Conservation (phyloP, 1,140 invertebrate species). For the Hyles euphorbiae region DNA sequence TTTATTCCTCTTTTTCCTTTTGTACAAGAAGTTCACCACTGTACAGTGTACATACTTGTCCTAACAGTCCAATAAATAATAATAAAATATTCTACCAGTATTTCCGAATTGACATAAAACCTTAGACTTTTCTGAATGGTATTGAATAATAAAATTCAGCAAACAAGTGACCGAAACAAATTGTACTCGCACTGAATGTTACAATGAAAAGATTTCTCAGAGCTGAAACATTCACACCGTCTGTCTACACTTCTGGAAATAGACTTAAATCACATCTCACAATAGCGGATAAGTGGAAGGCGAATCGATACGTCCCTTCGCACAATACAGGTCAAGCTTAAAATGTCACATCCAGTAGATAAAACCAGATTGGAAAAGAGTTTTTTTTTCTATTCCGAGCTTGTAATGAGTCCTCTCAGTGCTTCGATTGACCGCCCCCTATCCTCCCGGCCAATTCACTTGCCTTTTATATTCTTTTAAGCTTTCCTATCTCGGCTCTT, state of each 20-base stretch:
- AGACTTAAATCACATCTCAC: constrained; percentile 1
- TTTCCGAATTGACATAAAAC: not conserved
- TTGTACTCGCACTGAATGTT: no score
- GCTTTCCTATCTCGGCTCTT: constrained; percentile 47
- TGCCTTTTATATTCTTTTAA: constrained; percentile 60
- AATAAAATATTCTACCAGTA: not conserved
- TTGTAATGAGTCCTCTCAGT: constrained; percentile 62
- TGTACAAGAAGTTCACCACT: no score
- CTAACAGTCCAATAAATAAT: no score
- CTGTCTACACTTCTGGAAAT: no score
- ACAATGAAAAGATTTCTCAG: no score
- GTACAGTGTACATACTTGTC: no score
- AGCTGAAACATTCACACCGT: no score
- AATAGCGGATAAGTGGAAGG: not conserved
- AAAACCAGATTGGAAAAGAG: constrained; percentile 22
- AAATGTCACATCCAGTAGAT: constrained; percentile 22
- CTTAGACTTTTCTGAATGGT: no score
- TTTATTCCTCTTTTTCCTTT: no score
- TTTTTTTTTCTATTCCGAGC: constrained; percentile 29
- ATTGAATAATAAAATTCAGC: no score
- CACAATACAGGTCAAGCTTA: constrained; percentile 12
- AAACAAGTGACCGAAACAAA: no score
- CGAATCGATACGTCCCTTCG: not conserved
- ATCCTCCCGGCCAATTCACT: constrained; percentile 53
- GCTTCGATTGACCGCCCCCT: constrained; percentile 65